Evolutionary conservation across 2,113 vertebrate species (phyloP).

Genomic region (Orthonyx spaldingii): DNA sequence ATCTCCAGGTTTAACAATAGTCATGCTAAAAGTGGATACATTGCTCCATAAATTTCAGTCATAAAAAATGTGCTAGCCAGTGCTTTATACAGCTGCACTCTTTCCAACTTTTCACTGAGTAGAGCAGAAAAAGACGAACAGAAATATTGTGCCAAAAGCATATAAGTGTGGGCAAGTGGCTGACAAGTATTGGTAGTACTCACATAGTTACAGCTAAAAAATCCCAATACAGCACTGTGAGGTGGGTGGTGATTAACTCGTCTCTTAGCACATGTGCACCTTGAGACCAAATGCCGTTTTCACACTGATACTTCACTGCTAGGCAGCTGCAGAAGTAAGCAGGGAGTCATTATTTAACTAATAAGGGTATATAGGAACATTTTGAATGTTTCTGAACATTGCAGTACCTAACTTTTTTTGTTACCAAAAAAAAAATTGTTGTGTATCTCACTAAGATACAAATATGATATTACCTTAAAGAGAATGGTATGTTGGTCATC

Average conservation of each 20-base stretch:
- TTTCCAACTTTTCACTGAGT: conserved; percentile 70
- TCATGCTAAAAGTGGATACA: conserved; percentile 82
- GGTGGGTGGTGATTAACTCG: neutral
- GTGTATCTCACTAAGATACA: neutral
- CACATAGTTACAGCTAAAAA: neutral
- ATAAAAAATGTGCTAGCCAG: conserved; percentile 77
- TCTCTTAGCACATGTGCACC: neutral
- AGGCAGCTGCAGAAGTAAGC: neutral
- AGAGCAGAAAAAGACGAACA: conserved; percentile 27
- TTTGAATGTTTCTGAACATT: neutral
- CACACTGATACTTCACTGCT: neutral
- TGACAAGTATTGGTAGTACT: neutral
- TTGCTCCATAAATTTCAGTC: conserved; percentile 79
- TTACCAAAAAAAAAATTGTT: neutral
- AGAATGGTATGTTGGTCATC: neutral
- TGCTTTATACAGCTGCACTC: conserved; percentile 68
- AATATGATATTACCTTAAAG: neutral
- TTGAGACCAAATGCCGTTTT: neutral
- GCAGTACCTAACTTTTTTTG: neutral
- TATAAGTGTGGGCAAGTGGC: neutral
- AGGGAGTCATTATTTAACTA: neutral
- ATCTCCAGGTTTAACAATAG: conserved; percentile 82
- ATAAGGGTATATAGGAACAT: neutral
- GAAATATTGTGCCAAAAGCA: conserved; percentile 42
- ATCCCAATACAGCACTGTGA: neutral